Evolutionary conservation across 1,140 invertebrate species (phyloP), one percentile per base, ranked within the genome.

Genomic region (Polypedilum vanderplanki): DNA sequence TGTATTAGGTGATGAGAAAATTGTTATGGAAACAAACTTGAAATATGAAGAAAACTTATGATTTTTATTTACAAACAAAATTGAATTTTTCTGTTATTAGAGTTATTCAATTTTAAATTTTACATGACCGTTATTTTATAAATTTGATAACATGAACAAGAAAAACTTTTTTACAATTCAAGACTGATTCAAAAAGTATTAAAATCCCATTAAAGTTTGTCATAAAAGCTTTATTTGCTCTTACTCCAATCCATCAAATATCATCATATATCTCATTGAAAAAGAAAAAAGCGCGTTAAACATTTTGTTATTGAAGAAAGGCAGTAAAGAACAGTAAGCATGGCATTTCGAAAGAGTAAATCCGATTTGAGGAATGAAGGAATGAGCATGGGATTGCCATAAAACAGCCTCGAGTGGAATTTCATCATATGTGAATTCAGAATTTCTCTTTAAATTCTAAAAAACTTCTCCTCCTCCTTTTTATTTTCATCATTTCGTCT

Each of bases 341-440:
- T 57, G n/a, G 12, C n/a, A 57, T 57, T 57, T 57, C 15, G 46
- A 57, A 15, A n/a, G 46, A 57, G 46, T 57, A 57, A 57, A 57
- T 57, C 46, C 46, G 46, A 57, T 57, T 33, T 57, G 46, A 57
- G 12, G 46, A 57, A 57, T 15, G 46, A 57, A 57, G 12, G 46
- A 57, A 57, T 4, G 12, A 57, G n/a, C 46, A n/a, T n/a, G 46
- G 46, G 46, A 57, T 57, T 57, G 46, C 15, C 15, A 57, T 12
- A 57, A 57, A 57, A 12, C 12, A 57, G 46, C 46, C 46, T 57
- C 46, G n/a, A 57, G 46, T n/a, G 46, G 46, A 57, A 57, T 57
- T 57, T 57, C 46, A 57, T 57, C 46, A 57, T n/a, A 57, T 57
- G 15, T 57, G 46, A 57, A 57, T 57, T n/a, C 10, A 8, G 24